Conservation (phyloP, 2,113 vertebrate genomes). For the Cranoglanis bouderius region DNA sequence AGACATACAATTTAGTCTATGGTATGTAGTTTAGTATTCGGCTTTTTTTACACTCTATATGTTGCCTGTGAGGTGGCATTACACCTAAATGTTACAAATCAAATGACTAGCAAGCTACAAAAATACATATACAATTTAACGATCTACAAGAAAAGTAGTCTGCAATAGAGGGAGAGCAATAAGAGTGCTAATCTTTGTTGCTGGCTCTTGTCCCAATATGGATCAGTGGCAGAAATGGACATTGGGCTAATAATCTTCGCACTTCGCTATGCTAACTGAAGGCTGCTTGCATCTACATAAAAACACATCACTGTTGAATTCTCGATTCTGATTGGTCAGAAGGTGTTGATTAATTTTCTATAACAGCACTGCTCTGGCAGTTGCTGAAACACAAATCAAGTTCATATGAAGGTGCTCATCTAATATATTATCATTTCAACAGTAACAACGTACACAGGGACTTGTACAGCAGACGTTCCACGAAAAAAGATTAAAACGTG, state of each 20-base stretch:
- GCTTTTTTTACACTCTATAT: not conserved
- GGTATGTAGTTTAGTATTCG: not conserved
- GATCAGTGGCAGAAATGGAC: slow-evolving; percentile 13
- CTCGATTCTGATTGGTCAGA: not conserved
- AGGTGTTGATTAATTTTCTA: not conserved
- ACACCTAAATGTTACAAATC: not conserved
- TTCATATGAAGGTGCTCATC: not conserved
- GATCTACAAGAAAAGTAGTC: not conserved
- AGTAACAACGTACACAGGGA: not conserved
- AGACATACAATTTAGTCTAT: not conserved
- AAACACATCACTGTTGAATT: not conserved
- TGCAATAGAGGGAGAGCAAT: not conserved
- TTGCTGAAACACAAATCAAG: not conserved
- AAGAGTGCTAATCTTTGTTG: slow-evolving; percentile 1
- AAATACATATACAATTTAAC: not conserved
- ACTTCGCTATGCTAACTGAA: not conserved
- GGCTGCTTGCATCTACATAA: not conserved
- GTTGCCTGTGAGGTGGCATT: not conserved
- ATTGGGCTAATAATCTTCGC: not conserved
- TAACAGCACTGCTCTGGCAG: too few species aligned
- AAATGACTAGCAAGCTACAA: not conserved
- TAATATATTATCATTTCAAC: not conserved
- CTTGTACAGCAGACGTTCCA: not conserved
- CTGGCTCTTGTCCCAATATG: slow-evolving; percentile 10
- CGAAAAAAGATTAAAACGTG: not conserved